A percentile compares a stretch with the other conserved stretches of the same genome.
Evolutionary conservation across 2,113 vertebrate species (phyloP).

Genomic region (Thinocorus orbignyianus): DNA sequence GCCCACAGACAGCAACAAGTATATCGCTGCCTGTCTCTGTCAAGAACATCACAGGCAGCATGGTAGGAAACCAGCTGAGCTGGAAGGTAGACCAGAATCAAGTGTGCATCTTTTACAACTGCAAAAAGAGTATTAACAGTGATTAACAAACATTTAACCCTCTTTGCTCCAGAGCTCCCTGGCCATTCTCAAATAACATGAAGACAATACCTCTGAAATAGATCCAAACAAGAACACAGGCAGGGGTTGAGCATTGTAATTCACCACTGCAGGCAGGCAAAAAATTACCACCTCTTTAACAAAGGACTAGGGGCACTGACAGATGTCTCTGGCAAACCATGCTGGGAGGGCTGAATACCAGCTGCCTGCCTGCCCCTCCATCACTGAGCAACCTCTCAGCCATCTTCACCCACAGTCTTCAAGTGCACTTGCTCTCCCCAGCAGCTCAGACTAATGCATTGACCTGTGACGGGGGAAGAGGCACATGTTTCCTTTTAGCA

Average conservation of each 20-base stretch:
- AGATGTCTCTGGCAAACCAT: slow-evolving; percentile 26
- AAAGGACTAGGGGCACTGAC: not conserved
- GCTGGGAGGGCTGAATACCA: slow-evolving; percentile 26
- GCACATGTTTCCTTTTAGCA: not conserved
- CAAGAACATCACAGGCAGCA: not conserved
- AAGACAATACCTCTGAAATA: not conserved
- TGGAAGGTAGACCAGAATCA: not conserved
- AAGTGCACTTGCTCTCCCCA: not conserved
- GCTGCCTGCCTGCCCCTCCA: not conserved
- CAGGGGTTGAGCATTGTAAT: slow-evolving; percentile 4
- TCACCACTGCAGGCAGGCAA: slow-evolving; percentile 37
- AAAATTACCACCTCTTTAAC: slow-evolving; percentile 34
- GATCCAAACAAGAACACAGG: slow-evolving; percentile 11
- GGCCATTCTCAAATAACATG: not conserved
- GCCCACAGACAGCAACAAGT: not conserved
- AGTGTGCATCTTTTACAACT: not conserved
- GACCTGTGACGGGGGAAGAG: not conserved
- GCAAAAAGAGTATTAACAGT: not conserved
- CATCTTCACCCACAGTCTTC: not conserved
- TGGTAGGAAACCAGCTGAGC: not conserved
- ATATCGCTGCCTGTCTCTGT: not conserved
- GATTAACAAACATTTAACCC: slow-evolving; percentile 22
- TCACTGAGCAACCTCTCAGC: not conserved
- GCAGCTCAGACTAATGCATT: not conserved
- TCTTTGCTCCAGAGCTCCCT: not conserved